Evolutionary conservation across 2,888 invertebrate species (phyloP).

Genomic region (Clunio marinus): DNA sequence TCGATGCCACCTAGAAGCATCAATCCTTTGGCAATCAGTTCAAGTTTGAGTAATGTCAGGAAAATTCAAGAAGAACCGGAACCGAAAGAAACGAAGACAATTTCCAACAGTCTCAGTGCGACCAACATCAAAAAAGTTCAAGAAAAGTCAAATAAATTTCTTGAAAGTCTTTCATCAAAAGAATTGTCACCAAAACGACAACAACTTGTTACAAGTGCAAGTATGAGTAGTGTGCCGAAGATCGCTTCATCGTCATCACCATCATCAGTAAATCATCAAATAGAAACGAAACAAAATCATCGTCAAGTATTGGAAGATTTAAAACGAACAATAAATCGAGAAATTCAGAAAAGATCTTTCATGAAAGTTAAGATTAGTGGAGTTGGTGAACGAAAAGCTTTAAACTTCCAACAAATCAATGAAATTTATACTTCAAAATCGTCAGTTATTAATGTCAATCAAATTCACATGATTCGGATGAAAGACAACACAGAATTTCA

Average conservation of each 20-base stretch:
- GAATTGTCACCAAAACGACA: slow-evolving; percentile 5
- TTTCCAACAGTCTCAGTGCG: slow-evolving; percentile 28
- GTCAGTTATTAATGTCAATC: slow-evolving; percentile 46
- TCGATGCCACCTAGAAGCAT: not conserved
- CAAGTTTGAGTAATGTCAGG: slow-evolving; percentile 29
- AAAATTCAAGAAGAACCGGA: not conserved
- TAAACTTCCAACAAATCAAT: slow-evolving; percentile 24
- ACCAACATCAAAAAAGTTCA: slow-evolving; percentile 26
- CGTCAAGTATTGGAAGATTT: slow-evolving; percentile 13
- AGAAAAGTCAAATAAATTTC: slow-evolving; percentile 32
- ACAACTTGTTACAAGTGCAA: slow-evolving; percentile 12
- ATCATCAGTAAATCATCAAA: not conserved
- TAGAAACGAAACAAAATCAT: slow-evolving; percentile 26
- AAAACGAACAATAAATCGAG: not conserved
- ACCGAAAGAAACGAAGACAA: not conserved
- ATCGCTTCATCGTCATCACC: not conserved
- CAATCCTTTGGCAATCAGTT: slow-evolving; percentile 8
- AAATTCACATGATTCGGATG: slow-evolving; percentile 47
- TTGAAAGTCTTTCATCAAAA: slow-evolving; percentile 19
- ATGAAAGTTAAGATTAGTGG: slow-evolving; percentile 18
- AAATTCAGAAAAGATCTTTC: slow-evolving; percentile 12
- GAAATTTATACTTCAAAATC: slow-evolving; percentile 18
- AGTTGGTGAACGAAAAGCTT: not conserved
- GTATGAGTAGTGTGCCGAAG: slow-evolving; percentile 22
- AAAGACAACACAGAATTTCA: slow-evolving; percentile 42